These are phyloP conservation scores for Dryococelus australis DNA, from an alignment of 2,888 invertebrate genomes.

Conservation along the genomic window DNA sequence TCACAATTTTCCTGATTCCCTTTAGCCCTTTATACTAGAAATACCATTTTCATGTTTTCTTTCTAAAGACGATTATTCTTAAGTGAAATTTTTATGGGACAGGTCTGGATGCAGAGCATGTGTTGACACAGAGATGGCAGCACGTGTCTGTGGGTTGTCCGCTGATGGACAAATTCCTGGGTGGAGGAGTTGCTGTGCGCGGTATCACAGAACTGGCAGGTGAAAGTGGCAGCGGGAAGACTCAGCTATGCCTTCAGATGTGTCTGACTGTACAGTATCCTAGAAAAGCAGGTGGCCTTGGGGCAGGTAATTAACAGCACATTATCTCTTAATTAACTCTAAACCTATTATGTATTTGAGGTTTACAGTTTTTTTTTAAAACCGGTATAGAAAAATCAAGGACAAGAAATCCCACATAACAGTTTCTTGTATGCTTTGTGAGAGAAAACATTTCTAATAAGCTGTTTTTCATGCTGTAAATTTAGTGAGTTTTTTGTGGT, in stretches of 20 bases:
- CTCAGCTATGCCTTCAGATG: constrained; percentile 78
- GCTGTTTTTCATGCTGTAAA: too few species aligned
- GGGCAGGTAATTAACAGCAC: constrained; percentile 60
- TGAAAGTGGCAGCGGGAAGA: constrained; percentile 83
- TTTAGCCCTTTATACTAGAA: too few species aligned
- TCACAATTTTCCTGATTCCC: too few species aligned
- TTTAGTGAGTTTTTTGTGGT: too few species aligned
- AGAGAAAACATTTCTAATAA: too few species aligned
- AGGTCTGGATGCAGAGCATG: constrained; percentile 19
- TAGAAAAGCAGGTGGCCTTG: constrained; percentile 62
- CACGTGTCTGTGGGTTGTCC: constrained; percentile 62
- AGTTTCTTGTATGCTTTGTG: too few species aligned
- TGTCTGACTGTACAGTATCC: constrained; percentile 71
- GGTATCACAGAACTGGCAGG: constrained; percentile 82
- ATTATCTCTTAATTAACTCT: constrained; percentile 36
- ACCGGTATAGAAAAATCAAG: too few species aligned
- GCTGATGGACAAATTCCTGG: constrained; percentile 65
- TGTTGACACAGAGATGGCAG: neutral
- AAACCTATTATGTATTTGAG: neutral
- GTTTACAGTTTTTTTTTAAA: neutral
- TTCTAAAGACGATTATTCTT: too few species aligned
- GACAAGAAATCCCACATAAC: neutral
- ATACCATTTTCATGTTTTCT: too few species aligned
- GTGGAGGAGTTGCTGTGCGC: constrained; percentile 72
- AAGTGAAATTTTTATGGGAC: neutral